Evolutionary conservation across 2,797 vertebrate species (phyloP), one percentile per base, ranked within the genome.

Genomic region (Eospalax fontanierii): DNA sequence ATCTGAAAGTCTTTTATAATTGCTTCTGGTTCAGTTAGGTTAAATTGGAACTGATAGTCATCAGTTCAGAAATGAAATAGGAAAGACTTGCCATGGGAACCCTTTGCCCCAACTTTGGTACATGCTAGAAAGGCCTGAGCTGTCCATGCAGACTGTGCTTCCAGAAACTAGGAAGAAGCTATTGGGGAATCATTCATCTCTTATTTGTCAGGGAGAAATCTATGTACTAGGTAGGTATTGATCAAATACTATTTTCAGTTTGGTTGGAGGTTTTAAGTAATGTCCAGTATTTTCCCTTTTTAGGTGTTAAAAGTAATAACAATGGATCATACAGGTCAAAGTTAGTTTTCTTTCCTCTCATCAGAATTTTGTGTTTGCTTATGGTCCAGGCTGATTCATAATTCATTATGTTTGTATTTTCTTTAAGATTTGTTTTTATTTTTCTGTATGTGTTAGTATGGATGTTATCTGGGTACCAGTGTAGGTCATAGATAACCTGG

Each of bases 181-280:
- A 15, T 54, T 38, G 35, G 21, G 73, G 33, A 74, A 28, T 65
- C 40, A n/a, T n/a, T 74, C 22, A 8, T 10, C 15, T 40, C 26
- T 79, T 59, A 40, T 63, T 87, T 87, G 54, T 43, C 19, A 87
- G 9, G 16, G 43, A 63, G 26, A 33, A 71, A 24, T 84, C 35
- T 18, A 68, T 40, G 78, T 74, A 28, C 28, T 79, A 24, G 63
- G 71, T 16, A 74, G 33, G 18, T 73, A 59, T 46, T 89, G 76
- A 95, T 82, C 35, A 82, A 28, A 54, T 88, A 21, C 26, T 59
- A 38, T 75, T 80, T 94, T 24, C 81, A 68, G 15, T 79, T 82
- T 94, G 76, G 15, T 54, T 94, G 22, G 11, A n/a, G 90, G 24
- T 84, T 96, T 96, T 86, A 92, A 50, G 66, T 92, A 68, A 63